Base-by-base conservation (phyloP, 2,888 invertebrate species). In the Icerya purchasi region DNA sequence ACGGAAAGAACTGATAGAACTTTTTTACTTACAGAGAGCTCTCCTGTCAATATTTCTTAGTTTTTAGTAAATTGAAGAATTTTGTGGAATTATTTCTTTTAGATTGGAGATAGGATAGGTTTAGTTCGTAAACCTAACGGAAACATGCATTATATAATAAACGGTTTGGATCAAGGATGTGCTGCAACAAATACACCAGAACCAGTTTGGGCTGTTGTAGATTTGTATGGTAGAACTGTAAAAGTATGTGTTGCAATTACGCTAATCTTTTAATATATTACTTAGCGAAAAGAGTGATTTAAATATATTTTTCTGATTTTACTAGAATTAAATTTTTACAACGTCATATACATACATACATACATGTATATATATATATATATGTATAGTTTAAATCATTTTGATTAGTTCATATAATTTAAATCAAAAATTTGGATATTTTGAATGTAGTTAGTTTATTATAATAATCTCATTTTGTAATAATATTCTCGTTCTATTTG, bases 211-310 rank as follows among this genome's bases (percentile, higher is more conserved):
- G 93, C 91, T 3, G 93, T 93, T 24, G 86, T 94, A 50, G 94
- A 94, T 74, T 76, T 94, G 1, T 94, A 94, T 68, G 94, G 91
- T 23, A 90, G 91, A 88, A 90, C 90, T 22, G 89, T 90, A 21
- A 85, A 85, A 73, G 84, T 77, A 67, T 54, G 53, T 63, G 8
- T n/a, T 5, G 18, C 10, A n/a, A n/a, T n/a, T n/a, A n/a, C n/a
- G n/a, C 55, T 3, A 59, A 51, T 24, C 8, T 19, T 49, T 56
- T 20, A 23, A 20, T 53, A 21, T 2, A 18, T 60, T 49, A 49
- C 22, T 61, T 54, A 5, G 22, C 51, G 51, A 23, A n/a, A n/a
- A n/a, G n/a, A n/a, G n/a, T 20, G 19, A 18, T 25, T 56, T 21
- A 10, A 14, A 18, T 56, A 36, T 14, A 25, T 20, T 53, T 2